phyloP scores from a whole-genome alignment of 2,797 vertebrate species.

The Crocidura indochinensis region DNA sequence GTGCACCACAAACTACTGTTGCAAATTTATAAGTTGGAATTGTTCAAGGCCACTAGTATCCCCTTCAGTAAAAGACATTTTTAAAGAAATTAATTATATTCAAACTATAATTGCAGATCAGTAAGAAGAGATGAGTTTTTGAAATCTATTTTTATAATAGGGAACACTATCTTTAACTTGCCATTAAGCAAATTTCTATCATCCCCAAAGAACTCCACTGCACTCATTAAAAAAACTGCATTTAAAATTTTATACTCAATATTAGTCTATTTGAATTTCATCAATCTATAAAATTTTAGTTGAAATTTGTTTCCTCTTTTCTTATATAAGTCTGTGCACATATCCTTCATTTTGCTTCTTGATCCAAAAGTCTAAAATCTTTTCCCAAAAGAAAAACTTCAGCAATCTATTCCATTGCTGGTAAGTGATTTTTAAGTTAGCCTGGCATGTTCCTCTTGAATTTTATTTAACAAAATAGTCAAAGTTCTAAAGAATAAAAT shows the following conservation, averaged over 20 bases:
- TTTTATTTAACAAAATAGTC: too few relatives aligned
- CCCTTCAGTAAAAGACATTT: background rate
- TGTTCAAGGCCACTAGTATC: background rate
- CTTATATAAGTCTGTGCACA: background rate
- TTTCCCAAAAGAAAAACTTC: background rate
- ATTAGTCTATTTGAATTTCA: constrained; percentile 33
- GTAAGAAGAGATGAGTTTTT: background rate
- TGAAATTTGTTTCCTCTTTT: background rate
- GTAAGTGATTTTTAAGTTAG: background rate
- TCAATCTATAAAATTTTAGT: constrained; percentile 9
- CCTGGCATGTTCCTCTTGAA: background rate
- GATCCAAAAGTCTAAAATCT: background rate
- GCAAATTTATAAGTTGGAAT: background rate
- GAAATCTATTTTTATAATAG: background rate
- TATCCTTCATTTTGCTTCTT: background rate
- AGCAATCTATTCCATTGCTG: background rate
- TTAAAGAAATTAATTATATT: background rate
- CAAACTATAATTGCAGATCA: background rate
- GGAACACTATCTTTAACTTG: background rate
- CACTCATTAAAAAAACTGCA: background rate
- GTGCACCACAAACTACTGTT: background rate
- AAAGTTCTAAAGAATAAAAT: background rate
- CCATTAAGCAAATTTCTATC: background rate
- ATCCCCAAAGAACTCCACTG: background rate
- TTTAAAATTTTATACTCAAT: background rate